phyloP scores from a whole-genome alignment of 2,888 invertebrate species.

The Odontomyia ornata region DNA sequence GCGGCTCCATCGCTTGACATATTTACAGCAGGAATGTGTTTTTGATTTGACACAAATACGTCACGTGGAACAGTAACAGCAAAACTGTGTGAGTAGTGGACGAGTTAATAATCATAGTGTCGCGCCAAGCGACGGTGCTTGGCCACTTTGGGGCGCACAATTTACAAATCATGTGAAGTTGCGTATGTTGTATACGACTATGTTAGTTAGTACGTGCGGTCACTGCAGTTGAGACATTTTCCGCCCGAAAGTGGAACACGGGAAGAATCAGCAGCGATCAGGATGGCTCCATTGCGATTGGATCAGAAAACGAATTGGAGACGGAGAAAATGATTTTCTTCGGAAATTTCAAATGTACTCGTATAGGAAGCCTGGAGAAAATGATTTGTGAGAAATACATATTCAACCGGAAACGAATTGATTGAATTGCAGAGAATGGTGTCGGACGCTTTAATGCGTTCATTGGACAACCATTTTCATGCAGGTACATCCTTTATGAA shows the following conservation, averaged over 20 bases:
- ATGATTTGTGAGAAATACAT: neutral
- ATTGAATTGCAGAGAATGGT: neutral
- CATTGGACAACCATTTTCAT: too few relatives aligned
- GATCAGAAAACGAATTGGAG: neutral
- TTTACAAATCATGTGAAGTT: too few relatives aligned
- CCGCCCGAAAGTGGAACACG: neutral
- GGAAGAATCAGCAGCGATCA: neutral
- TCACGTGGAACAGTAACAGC: conserved; percentile 24
- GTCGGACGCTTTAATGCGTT: too few relatives aligned
- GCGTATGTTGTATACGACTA: too few relatives aligned
- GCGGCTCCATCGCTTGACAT: conserved; percentile 11
- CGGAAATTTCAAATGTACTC: conserved; percentile 19
- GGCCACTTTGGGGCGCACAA: neutral
- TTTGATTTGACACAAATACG: conserved; percentile 31
- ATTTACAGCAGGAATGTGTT: conserved; percentile 15
- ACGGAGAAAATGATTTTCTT: neutral
- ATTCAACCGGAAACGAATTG: neutral
- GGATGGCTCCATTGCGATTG: neutral
- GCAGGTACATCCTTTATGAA: too few relatives aligned
- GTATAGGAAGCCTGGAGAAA: conserved; percentile 1
- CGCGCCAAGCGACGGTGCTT: neutral
- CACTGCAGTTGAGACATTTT: conserved; percentile 2
- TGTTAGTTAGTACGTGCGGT: neutral
- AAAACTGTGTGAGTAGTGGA: neutral
- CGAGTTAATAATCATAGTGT: neutral